Evolutionary conservation across 2,888 invertebrate genomes (phyloP), one percentile per base, ranked within the genome.

Genomic region (Resseliella maxima): DNA sequence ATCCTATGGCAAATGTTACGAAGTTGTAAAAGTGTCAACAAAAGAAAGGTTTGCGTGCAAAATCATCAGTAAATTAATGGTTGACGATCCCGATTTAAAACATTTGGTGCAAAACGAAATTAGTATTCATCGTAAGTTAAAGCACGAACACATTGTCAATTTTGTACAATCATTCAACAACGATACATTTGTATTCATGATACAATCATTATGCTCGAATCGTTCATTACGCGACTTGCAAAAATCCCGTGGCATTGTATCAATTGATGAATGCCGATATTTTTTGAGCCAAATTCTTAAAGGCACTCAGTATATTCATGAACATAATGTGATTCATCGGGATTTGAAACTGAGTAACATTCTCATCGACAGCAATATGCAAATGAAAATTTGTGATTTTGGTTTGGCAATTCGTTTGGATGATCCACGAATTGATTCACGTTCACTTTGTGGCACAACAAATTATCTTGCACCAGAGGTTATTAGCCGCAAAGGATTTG

Each of bases 301-400:
- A 6, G 83, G 83, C 0, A 38, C 38, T 2, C 38, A 38, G 5
- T 83, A 83, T 15, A 36, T 83, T n/a, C 83, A 83, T 18, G 12
- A 21, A 6, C 1, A 38, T 0, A n/a, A n/a, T 0, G n/a, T 38
- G 3, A 83, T 83, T 8, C 83, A 83, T n/a, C 83, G 83, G 5
- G 83, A 83, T 38, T 6, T 83, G 0, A 83, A 83, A 18, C 38
- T 38, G 38, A 24, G n/a, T 1, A 83, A 83, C 24, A 38, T 83
- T 38, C n/a, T 83, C n/a, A 38, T 38, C 21, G 24, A 83, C 24
- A 27, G 21, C 21, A n/a, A 83, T 38, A 38, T 83, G 38, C 83
- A 38, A 36, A 10, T 83, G 38, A 36, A 38, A 38, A 83, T 83
- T n/a, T 21, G 83, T n/a, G 83, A 83, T 83, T 83, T 83, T 38